Conservation (phyloP, 2,797 vertebrate genomes). For the Thamnophis elegans region DNA sequence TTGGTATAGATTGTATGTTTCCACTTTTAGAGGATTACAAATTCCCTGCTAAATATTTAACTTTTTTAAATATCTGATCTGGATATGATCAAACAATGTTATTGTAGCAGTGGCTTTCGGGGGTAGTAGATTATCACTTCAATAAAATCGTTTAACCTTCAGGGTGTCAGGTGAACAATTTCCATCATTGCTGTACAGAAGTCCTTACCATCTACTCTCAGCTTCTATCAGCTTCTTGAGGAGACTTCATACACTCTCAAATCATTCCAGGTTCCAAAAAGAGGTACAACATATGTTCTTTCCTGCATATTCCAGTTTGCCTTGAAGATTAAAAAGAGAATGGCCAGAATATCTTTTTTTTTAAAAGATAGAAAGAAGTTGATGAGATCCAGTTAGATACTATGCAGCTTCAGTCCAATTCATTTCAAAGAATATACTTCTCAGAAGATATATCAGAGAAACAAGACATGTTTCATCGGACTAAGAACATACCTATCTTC, state of each 20-base stretch:
- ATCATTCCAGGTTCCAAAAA: not conserved
- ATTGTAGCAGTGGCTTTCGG: not conserved
- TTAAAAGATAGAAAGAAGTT: not conserved
- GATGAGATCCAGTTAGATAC: not conserved
- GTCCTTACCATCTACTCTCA: not conserved
- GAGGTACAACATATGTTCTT: not conserved
- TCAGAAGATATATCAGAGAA: not conserved
- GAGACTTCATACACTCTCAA: not conserved
- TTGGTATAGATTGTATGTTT: not conserved
- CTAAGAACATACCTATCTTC: not conserved
- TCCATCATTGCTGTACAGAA: not conserved
- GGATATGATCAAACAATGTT: not conserved
- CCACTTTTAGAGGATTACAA: not conserved
- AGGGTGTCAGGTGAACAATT: not conserved
- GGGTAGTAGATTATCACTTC: not conserved
- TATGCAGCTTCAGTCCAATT: not conserved
- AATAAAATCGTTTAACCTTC: not conserved
- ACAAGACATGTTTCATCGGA: not conserved
- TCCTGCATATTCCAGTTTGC: not conserved
- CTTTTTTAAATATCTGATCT: not conserved
- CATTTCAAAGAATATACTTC: not conserved
- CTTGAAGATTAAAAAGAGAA: not conserved
- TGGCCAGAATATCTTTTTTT: not conserved
- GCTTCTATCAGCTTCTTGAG: not conserved
- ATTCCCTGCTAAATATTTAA: not conserved